Evolutionary conservation across 1,140 invertebrate genomes (phyloP), one percentile per base, ranked within the genome.

Genomic region (Megalopta genalis): DNA sequence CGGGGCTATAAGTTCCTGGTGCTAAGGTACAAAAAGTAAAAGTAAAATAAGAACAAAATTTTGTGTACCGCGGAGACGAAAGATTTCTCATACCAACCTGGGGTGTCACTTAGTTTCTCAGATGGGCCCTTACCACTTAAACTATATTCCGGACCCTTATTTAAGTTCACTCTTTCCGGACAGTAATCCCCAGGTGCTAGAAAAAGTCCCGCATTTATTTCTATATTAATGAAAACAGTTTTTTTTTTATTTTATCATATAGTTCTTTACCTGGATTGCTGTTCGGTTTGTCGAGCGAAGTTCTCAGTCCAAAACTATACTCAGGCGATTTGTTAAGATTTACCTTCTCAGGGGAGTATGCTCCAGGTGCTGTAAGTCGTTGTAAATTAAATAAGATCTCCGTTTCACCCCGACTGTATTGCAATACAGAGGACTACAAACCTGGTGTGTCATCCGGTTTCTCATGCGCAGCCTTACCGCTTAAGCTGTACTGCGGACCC

Each of bases 251-350:
- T 52, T 18, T 52, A 52, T 52, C 49, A 18, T 52, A 52, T 4
- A 18, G 49, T 14, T 73, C 37, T 46, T 25, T 80, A 88, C 88
- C 87, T 84, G 88, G 88, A 80, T 69, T 87, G 78, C 85, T 87
- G 37, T 71, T 79, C 63, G 88, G 82, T 73, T 89, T 90, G 68
- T 85, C 87, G 63, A 88, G 82, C 62, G 88, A 84, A 42, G 89
- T 91, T 90, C 92, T 94, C 65, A 93, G 92, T 80, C 94, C 93
- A 76, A 95, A 93, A 27, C 94, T 94, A 84, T 94, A 95, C 42
- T 93, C 88, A n/a, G 94, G 95, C 75, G 94, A 93, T 84, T 93
- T 94, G 83, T 95, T 94, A 80, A 95, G 91, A 64, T 95, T 94
- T 63, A 83, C 93, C 87, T 95, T 95, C 85, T 96, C 96, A 9